Evolutionary conservation across 2,113 vertebrate species (phyloP), one percentile per base, ranked within the genome.

Genomic region (Poeciliopsis turrubarensis): DNA sequence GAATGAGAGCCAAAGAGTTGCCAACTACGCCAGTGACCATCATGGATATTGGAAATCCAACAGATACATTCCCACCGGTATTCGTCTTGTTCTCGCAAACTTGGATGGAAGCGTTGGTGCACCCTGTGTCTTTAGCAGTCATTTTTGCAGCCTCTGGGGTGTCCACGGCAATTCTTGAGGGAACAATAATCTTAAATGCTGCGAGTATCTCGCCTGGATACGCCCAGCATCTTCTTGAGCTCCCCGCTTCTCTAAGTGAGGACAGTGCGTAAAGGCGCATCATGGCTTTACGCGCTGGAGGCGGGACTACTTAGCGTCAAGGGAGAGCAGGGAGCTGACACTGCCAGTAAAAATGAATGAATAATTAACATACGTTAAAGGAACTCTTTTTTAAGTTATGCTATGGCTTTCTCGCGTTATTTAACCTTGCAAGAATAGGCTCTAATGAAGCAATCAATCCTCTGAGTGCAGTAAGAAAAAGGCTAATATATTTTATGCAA

Each of bases 11-110:
- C 67, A 99, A 89, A 1, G 95, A 95, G 75, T 99, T 99, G 73
- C 97, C 98, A 91, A 96, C 96, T 87, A 98, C 83, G 75, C 98
- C 98, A 0, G 97, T 95, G 76, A 97, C 70, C 96, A 99, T 96
- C 97, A 99, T 99, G 80, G 93, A 94, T 37, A 98, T 94, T 1
- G 98, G 96, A 84, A 96, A 97, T 29, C 89, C 95, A 54, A 97
- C 96, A 0, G 97, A 97, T 29, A 96, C 96, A 0, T 93, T 94
- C 51, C 94, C 68, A 84, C 72, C 88, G 41, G 78, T 41, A 1
- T 72, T 89, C 4, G 77, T 39, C 65, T 92, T 92, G 78, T 47
- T 47, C 6, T 47, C 68, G 88, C 78, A 72, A 27, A 19, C 79
- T 70, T 51, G 51, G 51, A 78, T 89, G 64, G 92, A 92, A 14